Base-by-base conservation (phyloP, 2,797 vertebrate genomes). In the Sebastes miniatus region DNA sequence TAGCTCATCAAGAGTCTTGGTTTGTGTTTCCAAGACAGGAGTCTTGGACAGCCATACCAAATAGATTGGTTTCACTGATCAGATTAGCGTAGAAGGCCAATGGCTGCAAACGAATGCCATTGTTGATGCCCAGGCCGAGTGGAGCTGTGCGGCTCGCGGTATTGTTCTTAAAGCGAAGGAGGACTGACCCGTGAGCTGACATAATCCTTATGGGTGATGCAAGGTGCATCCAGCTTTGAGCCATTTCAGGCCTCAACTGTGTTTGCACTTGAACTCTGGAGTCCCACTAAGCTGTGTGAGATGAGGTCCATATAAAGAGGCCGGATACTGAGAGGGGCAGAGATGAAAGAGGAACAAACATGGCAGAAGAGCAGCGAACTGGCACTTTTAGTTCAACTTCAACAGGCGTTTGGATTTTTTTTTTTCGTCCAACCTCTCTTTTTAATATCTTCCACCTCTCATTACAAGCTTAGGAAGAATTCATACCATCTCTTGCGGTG, bases 21-120 rank as follows among this genome's bases (percentile, higher is more conserved):
- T 56, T 68, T 83, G 66, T 57, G 66, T 82, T 67, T 83, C 72
- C 58, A 83, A 88, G 80, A 83, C 79, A 66, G 83, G 72, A 83
- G 76, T 84, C 78, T 80, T 80, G 87, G 94, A 95, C 94, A 94
- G 84, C 91, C 92, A 32, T 93, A 88, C 69, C 85, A 75, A 95
- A 95, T 94, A 93, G 93, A 95, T 95, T 95, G 92, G 95, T 91
- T 89, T 93, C 93, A 94, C 90, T 67, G 89, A 86, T 91, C 92
- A 92, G 95, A 93, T 94, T 93, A 93, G 89, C 34, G 56, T 25
- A 70, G 81, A 83, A 84, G 90, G 79, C 83, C 80, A 88, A 78
- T 85, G 84, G 87, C 83, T 87, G 81, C 76, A 92, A 92, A 90
- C 89, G 90, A 91, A 86, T 34, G 83, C 80, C 80, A 93, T 95